Conservation (phyloP, 2,797 vertebrate genomes). For the Myioborus melanocephalus region DNA sequence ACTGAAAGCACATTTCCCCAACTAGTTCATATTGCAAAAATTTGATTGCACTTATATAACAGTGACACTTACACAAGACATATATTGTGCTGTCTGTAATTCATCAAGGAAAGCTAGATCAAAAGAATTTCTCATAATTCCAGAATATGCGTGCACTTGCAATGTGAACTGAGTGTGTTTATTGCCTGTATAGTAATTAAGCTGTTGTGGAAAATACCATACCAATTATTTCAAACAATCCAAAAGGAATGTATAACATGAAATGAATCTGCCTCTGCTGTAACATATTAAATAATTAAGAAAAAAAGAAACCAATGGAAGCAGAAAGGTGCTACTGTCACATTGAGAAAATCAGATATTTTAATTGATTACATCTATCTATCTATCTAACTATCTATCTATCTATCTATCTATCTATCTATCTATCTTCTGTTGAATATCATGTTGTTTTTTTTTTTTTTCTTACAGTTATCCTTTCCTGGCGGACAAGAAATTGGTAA, state of each 20-base stretch:
- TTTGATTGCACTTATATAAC: neutral
- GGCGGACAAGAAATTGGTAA: neutral
- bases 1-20: neutral
- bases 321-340: neutral
- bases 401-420: neutral
- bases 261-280: neutral
- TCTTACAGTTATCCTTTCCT: neutral
- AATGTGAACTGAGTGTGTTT: neutral
- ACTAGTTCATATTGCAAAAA: neutral
- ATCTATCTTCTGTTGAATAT: neutral
- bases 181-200: neutral
- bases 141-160: neutral
- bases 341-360: neutral
- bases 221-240: neutral
- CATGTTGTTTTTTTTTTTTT: neutral
- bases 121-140: neutral
- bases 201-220: neutral
- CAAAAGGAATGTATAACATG: neutral
- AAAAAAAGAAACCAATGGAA: neutral
- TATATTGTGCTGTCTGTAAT: neutral
- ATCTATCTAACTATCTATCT: neutral
- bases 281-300: neutral
- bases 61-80: neutral
- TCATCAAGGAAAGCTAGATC: neutral
- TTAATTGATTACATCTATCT: neutral